These are phyloP conservation scores for Galeruca laticollis DNA, from an alignment of 2,888 invertebrate genomes.

Conservation along the genomic window DNA sequence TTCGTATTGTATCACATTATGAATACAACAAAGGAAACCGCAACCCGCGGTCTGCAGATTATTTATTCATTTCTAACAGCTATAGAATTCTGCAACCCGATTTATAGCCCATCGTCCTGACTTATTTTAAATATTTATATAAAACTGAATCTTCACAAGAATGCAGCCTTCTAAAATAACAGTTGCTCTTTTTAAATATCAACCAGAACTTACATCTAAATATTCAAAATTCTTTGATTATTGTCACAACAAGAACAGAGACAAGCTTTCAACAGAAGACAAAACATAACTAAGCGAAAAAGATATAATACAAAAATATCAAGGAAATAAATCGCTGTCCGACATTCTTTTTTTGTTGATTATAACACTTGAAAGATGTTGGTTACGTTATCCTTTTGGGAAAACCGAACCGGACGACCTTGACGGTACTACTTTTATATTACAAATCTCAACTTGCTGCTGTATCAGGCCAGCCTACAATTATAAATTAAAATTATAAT, in stretches of 20 bases:
- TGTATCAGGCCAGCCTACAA: slow-evolving; percentile 28
- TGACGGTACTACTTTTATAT: slow-evolving; percentile 43
- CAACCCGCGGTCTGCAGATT: too few relatives aligned
- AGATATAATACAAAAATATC: slow-evolving; percentile 30
- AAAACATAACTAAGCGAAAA: slow-evolving; percentile 6
- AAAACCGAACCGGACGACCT: slow-evolving; percentile 52
- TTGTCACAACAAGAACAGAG: background rate
- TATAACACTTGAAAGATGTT: slow-evolving; percentile 33
- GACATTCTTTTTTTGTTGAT: slow-evolving; percentile 36
- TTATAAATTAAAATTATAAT: slow-evolving; percentile 11
- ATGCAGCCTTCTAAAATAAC: background rate
- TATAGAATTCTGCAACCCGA: too few relatives aligned
- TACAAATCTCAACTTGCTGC: slow-evolving; percentile 1
- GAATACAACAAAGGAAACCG: too few relatives aligned
- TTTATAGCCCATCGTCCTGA: too few relatives aligned
- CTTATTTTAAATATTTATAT: too few relatives aligned
- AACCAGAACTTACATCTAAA: background rate
- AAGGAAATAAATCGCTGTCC: slow-evolving; percentile 38
- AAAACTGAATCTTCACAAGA: background rate
- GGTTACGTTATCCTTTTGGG: slow-evolving; percentile 55
- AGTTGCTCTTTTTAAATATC: background rate
- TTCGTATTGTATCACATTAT: too few relatives aligned
- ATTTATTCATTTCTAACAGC: too few relatives aligned
- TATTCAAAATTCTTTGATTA: slow-evolving; percentile 3
- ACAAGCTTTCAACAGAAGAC: background rate